Evolutionary conservation across 2,113 vertebrate genomes (phyloP), one percentile per base, ranked within the genome.

Genomic region (Austrofundulus limnaeus): DNA sequence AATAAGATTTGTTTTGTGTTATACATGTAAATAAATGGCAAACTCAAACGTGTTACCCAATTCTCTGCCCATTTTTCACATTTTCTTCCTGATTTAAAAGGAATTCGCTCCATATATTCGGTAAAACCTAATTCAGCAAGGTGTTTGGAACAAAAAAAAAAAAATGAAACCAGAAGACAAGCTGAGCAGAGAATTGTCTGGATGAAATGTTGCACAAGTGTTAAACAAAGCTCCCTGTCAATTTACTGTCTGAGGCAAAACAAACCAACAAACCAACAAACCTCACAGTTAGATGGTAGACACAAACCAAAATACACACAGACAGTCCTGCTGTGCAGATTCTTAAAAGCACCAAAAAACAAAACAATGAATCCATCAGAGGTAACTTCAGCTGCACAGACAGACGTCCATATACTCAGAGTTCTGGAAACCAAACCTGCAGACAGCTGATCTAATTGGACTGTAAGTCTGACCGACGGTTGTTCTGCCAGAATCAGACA

Each of bases 371-470:
- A n/a, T n/a, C 72, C 75, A 75, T 79, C 74, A 82, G 77, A 74
- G 25, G 65, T 45, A 50, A 45, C 63, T 59, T 47, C 38, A 45
- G 59, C 59, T 62, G 45, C 57, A 70, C n/a, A 51, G 43, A 58
- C 28, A n/a, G n/a, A n/a, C n/a, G n/a, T n/a, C n/a, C n/a, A n/a
- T n/a, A n/a, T n/a, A 17, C 11, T 21, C 56, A 78, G 16, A 53
- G 2, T 34, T 49, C 23, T 13, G 28, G 55, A 57, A 70, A 78
- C 75, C 59, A 70, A 74, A 64, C 42, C 70, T 28, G 66, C 53
- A 68, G 70, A 69, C 37, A 66, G 69, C 76, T 87, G 77, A 87
- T 82, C n/a, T n/a, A n/a, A n/a, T n/a, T n/a, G n/a, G n/a, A n/a
- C n/a, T n/a, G n/a, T n/a, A n/a, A n/a, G n/a, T n/a, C n/a, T n/a